Percentiles rank a stretch among this genome's conserved stretches.
These are phyloP conservation scores for Conops quadrifasciatus DNA, from an alignment of 2,888 invertebrate genomes.

Conservation along the genomic window DNA sequence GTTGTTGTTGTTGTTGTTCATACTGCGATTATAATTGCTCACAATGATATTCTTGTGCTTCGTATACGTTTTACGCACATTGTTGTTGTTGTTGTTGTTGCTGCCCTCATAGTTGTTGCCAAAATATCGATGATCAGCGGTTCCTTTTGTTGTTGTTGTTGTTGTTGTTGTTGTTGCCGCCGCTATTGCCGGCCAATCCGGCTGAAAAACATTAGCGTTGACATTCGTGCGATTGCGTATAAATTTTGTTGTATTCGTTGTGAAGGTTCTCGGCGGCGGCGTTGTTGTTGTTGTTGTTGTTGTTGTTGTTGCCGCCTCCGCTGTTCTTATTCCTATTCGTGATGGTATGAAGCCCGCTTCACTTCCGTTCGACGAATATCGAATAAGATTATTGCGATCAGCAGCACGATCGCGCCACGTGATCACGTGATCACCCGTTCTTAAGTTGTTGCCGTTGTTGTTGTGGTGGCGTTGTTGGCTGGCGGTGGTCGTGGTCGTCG, in stretches of 20 bases:
- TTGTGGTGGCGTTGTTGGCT: conserved; percentile 39
- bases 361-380: conserved; percentile 17
- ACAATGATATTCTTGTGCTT: conserved; percentile 64
- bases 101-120: conserved; percentile 43
- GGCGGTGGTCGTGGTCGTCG: conserved; percentile 41
- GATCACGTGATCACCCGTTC: conserved; percentile 46
- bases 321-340: not conserved
- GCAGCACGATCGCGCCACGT: conserved; percentile 44
- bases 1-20: conserved; percentile 39
- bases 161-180: conserved; percentile 42
- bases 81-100: conserved; percentile 48
- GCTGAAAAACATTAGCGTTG: conserved; percentile 64
- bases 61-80: conserved; percentile 59
- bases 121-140: conserved; percentile 41
- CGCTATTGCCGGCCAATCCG: conserved; percentile 45
- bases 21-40: conserved; percentile 55
- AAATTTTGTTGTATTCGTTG: conserved; percentile 45
- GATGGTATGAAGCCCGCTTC: conserved; percentile 35
- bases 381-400: not conserved
- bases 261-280: too few species aligned
- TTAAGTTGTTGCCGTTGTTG: conserved; percentile 41
- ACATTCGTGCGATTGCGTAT: conserved; percentile 64
- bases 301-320: not conserved
- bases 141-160: conserved; percentile 48
- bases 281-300: conserved; percentile 2